phyloP scores from a whole-genome alignment of 2,797 vertebrate genomes.

The Caiman crocodilus region DNA sequence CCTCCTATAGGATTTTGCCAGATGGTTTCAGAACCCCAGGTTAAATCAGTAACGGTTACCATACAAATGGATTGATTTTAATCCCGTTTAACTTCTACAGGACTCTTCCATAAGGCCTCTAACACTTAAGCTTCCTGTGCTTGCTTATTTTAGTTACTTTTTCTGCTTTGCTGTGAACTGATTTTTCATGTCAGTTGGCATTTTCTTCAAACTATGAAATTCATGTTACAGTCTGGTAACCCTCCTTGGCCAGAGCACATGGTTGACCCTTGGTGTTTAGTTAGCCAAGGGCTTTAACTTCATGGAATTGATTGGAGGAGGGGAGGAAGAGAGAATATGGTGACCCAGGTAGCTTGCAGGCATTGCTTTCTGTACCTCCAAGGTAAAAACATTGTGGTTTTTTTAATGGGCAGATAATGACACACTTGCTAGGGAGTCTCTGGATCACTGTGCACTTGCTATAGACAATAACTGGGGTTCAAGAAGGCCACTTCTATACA shows the following conservation, averaged over 20 bases:
- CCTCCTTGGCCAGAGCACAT: not conserved
- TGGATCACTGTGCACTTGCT: constrained; percentile 48
- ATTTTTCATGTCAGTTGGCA: not conserved
- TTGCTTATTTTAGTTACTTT: too few species aligned
- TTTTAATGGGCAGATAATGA: constrained; percentile 53
- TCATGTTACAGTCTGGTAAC: constrained; percentile 23
- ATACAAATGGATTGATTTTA: not conserved
- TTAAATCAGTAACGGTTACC: not conserved
- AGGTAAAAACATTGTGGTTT: constrained; percentile 9
- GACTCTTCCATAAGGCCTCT: not conserved
- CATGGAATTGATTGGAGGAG: not conserved
- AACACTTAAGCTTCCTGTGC: too few species aligned
- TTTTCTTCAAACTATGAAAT: constrained; percentile 59
- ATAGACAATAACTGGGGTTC: constrained; percentile 33
- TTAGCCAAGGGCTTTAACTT: constrained; percentile 21
- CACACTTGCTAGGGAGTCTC: constrained; percentile 43
- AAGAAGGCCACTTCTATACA: not conserved
- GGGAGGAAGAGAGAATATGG: too few species aligned
- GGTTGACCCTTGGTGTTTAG: constrained; percentile 24
- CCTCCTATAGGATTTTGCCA: not conserved
- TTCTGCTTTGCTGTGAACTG: not conserved
- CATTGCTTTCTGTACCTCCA: constrained; percentile 32
- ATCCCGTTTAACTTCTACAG: not conserved
- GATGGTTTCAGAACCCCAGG: not conserved
- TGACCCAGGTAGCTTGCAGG: not conserved